Base-by-base conservation (phyloP, 2,888 invertebrate species). In the Gasteruption jaculator region DNA sequence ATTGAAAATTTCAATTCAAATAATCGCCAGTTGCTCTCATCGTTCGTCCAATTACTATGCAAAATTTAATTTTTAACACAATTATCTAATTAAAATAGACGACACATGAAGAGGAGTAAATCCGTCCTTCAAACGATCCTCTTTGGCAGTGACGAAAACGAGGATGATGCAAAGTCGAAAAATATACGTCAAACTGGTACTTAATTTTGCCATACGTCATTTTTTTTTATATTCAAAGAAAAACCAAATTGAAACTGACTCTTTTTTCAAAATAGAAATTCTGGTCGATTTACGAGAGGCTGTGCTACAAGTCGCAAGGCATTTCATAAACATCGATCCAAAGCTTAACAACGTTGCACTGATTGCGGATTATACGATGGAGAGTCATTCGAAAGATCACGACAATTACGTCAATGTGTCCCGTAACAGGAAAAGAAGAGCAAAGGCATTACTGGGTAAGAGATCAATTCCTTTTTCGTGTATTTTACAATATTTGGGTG, bases 281-380 rank as follows among this genome's bases (percentile, higher is more conserved):
- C 76, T 99, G 52, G 95, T 99, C n/a, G 96, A 97, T 74, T 77
- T 99, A 38, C 80, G 96, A 54, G 96, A 99, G 74, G 91, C 95
- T 20, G 93, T 97, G 56, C 75, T 95, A 39, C 95, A 91, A 74
- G 81, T 84, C 32, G 91, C 93, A 15, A 79, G 95, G 20, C 96
- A 99, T 74, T 99, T 99, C 72, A 81, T 95, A 52, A 87, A 91
- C 44, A 81, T 92, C 27, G 95, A 96, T 74, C 91, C 92, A 22
- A 91, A 89, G 73, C 72, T 90, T 52, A 85, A 85, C 45, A 85
- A 91, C 61, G 86, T 87, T 40, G 80, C 81, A 45, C 73, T 92
- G 32, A 82, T 89, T 57, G 92, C 96, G 33, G 95, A 97, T 74
- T 97, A 97, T 70, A 85, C 86, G 22, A 90, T 92, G 82, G 94